Conservation (phyloP, 2,888 invertebrate genomes). For the Podotricha telesiphe region DNA sequence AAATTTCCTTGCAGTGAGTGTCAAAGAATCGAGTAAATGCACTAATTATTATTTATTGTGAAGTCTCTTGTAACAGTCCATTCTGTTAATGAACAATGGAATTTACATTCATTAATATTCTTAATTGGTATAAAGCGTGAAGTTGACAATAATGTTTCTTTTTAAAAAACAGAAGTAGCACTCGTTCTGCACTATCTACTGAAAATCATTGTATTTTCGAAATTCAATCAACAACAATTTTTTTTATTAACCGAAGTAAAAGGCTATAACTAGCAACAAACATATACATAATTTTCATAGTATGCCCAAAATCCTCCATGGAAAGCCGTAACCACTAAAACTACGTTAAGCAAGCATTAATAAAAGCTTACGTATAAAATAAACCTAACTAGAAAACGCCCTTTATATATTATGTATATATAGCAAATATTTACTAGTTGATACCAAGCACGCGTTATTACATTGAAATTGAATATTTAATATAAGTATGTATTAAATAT, state of each 20-base stretch:
- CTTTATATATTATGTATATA: neutral
- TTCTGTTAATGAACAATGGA: slow-evolving; percentile 32
- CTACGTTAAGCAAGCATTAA: neutral
- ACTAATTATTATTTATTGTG: slow-evolving; percentile 34
- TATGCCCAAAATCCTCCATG: too few relatives aligned
- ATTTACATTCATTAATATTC: slow-evolving; percentile 15
- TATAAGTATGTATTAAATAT: slow-evolving; percentile 20
- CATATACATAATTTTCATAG: too few relatives aligned
- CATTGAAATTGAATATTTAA: neutral
- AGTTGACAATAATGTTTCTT: neutral
- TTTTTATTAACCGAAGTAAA: too few relatives aligned
- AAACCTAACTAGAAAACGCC: neutral
- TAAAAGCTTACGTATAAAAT: slow-evolving; percentile 2
- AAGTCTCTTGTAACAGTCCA: slow-evolving; percentile 4
- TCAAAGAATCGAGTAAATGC: slow-evolving; percentile 13
- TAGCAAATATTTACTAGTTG: neutral
- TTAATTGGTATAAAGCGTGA: neutral
- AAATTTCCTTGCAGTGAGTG: neutral
- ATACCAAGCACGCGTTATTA: neutral
- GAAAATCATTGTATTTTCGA: too few relatives aligned
- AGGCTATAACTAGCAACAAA: too few relatives aligned
- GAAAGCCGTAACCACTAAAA: neutral
- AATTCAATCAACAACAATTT: too few relatives aligned
- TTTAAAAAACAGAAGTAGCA: neutral
- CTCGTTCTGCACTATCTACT: too few relatives aligned